These are phyloP conservation scores for Drosophila meridionalis DNA, from an alignment of 2,888 invertebrate genomes.

Conservation along the genomic window DNA sequence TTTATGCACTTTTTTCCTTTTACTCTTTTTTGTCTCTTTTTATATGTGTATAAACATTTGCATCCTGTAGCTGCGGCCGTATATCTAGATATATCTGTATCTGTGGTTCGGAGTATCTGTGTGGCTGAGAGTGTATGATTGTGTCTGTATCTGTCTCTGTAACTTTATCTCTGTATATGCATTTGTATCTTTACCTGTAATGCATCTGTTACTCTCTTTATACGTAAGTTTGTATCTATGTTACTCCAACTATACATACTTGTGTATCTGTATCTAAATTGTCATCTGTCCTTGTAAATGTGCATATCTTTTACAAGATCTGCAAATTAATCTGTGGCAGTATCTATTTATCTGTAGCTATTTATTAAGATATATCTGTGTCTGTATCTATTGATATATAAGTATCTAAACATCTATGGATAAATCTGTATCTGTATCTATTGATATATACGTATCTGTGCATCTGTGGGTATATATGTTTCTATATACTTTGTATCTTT, in stretches of 20 bases:
- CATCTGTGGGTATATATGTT: neutral
- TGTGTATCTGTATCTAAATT: neutral
- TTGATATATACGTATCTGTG: neutral
- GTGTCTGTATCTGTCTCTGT: neutral
- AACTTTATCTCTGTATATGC: neutral
- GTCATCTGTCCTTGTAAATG: neutral
- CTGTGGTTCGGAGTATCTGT: neutral
- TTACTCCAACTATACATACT: no score
- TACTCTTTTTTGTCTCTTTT: neutral
- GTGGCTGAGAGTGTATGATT: no score
- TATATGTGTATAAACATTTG: neutral
- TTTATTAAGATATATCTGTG: neutral
- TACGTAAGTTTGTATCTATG: no score
- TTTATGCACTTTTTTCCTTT: slow-evolving; percentile 52
- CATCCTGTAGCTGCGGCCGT: neutral
- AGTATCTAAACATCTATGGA: neutral
- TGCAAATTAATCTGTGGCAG: neutral
- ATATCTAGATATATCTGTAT: neutral
- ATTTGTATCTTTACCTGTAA: neutral
- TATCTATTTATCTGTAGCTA: neutral
- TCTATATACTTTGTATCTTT: neutral
- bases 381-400: neutral
- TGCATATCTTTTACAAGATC: neutral
- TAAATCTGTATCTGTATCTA: neutral
- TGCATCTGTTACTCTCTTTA: no score